Base-by-base conservation (phyloP, 2,888 invertebrate genomes). In the Empis stercorea region DNA sequence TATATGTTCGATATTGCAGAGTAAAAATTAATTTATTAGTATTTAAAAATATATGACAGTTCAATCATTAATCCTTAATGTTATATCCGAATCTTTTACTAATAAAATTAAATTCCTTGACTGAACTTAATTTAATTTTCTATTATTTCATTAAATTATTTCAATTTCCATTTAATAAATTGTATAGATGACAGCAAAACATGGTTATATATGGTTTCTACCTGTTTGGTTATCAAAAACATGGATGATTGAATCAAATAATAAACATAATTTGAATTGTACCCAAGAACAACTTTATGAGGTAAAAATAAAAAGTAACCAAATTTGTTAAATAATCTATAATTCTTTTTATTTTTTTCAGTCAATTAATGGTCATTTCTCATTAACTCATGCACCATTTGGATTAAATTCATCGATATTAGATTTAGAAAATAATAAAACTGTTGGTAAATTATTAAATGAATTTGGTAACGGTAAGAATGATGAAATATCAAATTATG, bases 121-220 rank as follows among this genome's bases (percentile, higher is more conserved):
- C 3, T 20, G 20, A 20, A 20, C 3, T 20, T 4, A 20, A 20
- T 20, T 20, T 20, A 20, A 20, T 20, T 20, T 20, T 20, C 5
- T 20, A 4, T 20, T 20, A 20, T 20, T 20, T 5, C 3, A 20
- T 4, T 5, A 20, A 20, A 20, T n/a, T n/a, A n/a, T n/a, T n/a
- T n/a, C n/a, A n/a, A n/a, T n/a, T n/a, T n/a, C n/a, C n/a, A n/a
- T n/a, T n/a, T n/a, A n/a, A n/a, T n/a, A n/a, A n/a, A n/a, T 42
- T 15, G 73, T 78, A 51, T 75, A 80, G 51, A 85, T 87, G 78
- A 78, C 79, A 17, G 79, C 80, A 1, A 62, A 65, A 42, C 67
- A 83, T 55, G 87, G 86, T 36, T 87, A 84, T 64, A 84, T 86
- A 3, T 93, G 92, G 92, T 86, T 93, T 61, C 71, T 93, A 48